Evolutionary conservation across 64 coral and sea anemone species (phyloP).

Genomic region (Astreopora myriophthalma): DNA sequence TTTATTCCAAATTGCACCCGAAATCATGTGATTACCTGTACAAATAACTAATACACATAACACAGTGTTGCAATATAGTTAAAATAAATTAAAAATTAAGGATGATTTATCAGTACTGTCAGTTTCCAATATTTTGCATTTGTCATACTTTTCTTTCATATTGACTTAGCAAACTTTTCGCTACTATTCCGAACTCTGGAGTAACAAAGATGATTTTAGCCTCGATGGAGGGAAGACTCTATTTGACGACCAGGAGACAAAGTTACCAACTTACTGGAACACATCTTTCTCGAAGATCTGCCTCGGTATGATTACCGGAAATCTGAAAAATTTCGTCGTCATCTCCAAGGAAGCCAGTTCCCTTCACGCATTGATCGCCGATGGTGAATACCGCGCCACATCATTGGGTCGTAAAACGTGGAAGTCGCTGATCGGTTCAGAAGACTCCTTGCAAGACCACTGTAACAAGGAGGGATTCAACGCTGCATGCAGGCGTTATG

Average conservation of each 20-base stretch:
- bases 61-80: too few species aligned
- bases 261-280: slow-evolving; percentile 40
- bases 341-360: slow-evolving; percentile 9
- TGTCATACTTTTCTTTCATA: neutral
- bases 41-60: too few species aligned
- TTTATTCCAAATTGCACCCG: too few species aligned
- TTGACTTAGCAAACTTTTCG: neutral
- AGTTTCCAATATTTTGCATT: too few species aligned
- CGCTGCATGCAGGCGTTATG: neutral
- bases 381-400: slow-evolving; percentile 36
- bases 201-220: neutral
- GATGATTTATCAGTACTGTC: neutral
- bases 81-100: neutral
- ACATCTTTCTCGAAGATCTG: neutral
- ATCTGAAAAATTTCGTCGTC: neutral
- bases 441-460: neutral
- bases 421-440: slow-evolving; percentile 21
- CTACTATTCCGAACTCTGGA: slow-evolving; percentile 31
- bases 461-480: slow-evolving; percentile 63
- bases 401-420: slow-evolving; percentile 23
- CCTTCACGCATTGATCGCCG: slow-evolving; percentile 10
- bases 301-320: neutral
- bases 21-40: too few species aligned
- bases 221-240: neutral
- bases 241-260: slow-evolving; percentile 51